Base-by-base conservation (phyloP, 2,888 invertebrate genomes). In the Malachius bipustulatus region DNA sequence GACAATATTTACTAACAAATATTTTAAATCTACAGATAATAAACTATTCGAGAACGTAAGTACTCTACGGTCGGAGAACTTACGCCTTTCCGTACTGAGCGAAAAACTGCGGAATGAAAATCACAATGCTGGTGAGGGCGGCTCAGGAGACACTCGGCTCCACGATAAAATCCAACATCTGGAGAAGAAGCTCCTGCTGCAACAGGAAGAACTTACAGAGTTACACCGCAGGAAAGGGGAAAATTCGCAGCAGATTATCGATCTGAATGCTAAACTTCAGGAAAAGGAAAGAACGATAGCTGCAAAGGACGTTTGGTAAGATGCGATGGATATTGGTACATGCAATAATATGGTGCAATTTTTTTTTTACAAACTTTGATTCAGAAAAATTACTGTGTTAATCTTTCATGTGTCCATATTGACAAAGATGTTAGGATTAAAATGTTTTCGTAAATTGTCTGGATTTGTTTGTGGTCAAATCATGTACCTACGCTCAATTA, bases 131-230 rank as follows among this genome's bases (percentile, higher is more conserved):
- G 55, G 52, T 16, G 46, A 47, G 35, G 47, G 47, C 32, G 19
- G 41, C 32, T 45, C 51, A 10, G 54, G 53, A 47, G 75, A 55
- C 41, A 38, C 47, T 31, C 51, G 56, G 26, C 41, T 53, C 24
- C 49, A 54, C 12, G 63, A 62, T 32, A 73, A 65, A 43, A 73
- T 83, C 45, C 76, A 82, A 43, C 71, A 73, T 6, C 64, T 91
- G 36, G 91, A 93, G 62, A 87, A 90, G 52, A 89, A 89, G 62
- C 66, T 93, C 32, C 66, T 87, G 41, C 69, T 71, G 9, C 82
- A 91, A 54, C 91, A 94, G 57, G 94, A 94, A 63, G 94, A 96
- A 59, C 65, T 96, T 19, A 90, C 93, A 0, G 88, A 85, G 37
- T 62, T 94, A 37, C 93, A 91, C 55, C 72, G 84, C 49, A 73